phyloP scores from a whole-genome alignment of 1,140 invertebrate species.

The Bombus sibiricus region DNA sequence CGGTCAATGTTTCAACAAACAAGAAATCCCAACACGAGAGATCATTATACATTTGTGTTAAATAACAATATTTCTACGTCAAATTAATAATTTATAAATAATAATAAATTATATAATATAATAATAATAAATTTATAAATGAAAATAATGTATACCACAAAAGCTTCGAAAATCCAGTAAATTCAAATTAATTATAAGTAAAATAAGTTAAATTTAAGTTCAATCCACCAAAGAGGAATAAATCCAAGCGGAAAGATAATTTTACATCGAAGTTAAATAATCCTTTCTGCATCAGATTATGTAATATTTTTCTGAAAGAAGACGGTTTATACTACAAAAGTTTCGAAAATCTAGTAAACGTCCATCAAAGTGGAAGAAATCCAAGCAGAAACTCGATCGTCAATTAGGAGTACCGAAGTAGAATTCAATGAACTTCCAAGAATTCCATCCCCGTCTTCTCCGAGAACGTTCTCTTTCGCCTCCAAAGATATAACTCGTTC shows the following conservation, averaged over 20 bases:
- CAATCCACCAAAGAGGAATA: too few species aligned
- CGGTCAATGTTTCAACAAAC: neutral
- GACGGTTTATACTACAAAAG: neutral
- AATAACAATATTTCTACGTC: too few species aligned
- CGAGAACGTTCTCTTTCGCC: neutral
- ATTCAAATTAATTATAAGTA: too few species aligned
- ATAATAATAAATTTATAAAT: too few species aligned
- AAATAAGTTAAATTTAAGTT: too few species aligned
- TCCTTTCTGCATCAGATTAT: neutral
- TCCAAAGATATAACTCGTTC: conserved; percentile 31
- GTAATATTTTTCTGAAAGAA: neutral
- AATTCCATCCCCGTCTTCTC: neutral
- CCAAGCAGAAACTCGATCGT: neutral
- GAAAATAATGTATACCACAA: too few species aligned
- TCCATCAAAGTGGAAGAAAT: neutral
- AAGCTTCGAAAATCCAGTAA: too few species aligned
- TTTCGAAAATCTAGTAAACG: neutral
- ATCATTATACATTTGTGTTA: too few species aligned
- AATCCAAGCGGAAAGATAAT: too few species aligned
- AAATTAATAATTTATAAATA: too few species aligned
- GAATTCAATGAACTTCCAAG: conserved; percentile 15
- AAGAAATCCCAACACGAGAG: neutral
- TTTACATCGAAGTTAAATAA: too few species aligned
- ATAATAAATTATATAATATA: too few species aligned
- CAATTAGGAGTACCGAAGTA: neutral